Conservation (phyloP, 2,888 invertebrate genomes). For the Stenoptilia bipunctidactyla region DNA sequence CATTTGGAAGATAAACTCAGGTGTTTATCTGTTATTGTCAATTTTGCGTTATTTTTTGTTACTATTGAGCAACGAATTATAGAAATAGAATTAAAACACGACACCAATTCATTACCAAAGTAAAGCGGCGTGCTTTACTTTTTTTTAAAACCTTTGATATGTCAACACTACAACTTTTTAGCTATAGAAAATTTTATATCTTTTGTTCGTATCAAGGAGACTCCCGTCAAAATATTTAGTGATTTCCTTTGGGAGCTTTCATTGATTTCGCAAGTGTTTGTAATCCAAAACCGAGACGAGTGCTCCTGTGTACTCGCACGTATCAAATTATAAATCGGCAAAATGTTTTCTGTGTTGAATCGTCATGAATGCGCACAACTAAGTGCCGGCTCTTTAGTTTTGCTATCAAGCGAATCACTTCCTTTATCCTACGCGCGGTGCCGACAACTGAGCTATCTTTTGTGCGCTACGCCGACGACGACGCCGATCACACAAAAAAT, state of each 20-base stretch:
- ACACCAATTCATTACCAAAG: too few relatives aligned
- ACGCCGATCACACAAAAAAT: slow-evolving; percentile 24
- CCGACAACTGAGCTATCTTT: slow-evolving; percentile 30
- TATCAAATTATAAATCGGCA: too few relatives aligned
- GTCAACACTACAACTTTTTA: too few relatives aligned
- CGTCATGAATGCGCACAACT: slow-evolving; percentile 36
- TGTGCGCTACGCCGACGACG: slow-evolving; percentile 36
- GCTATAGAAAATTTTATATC: too few relatives aligned
- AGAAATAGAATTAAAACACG: too few relatives aligned
- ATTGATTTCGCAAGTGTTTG: slow-evolving; percentile 11
- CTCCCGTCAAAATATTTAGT: too few relatives aligned
- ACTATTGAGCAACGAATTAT: slow-evolving; percentile 4
- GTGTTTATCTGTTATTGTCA: slow-evolving; percentile 53
- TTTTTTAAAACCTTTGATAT: too few relatives aligned
- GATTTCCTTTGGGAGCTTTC: background rate
- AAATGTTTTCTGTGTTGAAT: slow-evolving; percentile 23
- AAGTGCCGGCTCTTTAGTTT: slow-evolving; percentile 44
- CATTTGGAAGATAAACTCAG: slow-evolving; percentile 52
- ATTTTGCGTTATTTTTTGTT: slow-evolving; percentile 35
- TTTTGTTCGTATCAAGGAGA: too few relatives aligned
- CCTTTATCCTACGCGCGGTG: slow-evolving; percentile 36
- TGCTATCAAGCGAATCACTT: slow-evolving; percentile 47
- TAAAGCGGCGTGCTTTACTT: too few relatives aligned
- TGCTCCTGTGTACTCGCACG: too few relatives aligned
- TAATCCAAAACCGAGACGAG: slow-evolving; percentile 3